Percentiles rank a stretch among this genome's conserved stretches.
Conservation (phyloP, 2,797 vertebrate genomes). For the Typhlichthys subterraneus region DNA sequence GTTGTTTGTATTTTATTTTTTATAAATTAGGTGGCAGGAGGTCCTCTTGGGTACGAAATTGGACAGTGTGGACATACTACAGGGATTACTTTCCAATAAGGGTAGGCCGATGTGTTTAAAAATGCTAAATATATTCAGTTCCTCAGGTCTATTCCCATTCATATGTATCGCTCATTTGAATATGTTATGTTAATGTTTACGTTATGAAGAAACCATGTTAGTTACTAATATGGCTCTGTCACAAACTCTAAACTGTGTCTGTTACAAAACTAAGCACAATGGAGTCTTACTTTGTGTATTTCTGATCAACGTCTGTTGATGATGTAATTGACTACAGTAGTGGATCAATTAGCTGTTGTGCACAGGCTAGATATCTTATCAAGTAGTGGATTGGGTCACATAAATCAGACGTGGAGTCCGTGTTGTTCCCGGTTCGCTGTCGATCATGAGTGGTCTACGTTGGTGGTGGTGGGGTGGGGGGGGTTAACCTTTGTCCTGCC, state of each 20-base stretch:
- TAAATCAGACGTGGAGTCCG: slow-evolving; percentile 40
- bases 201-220: too few relatives aligned
- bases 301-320: not conserved
- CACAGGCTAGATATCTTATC: slow-evolving; percentile 46
- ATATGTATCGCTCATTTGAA: too few relatives aligned
- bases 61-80: slow-evolving; percentile 94
- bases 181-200: too few relatives aligned
- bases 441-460: slow-evolving; percentile 38
- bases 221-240: too few relatives aligned
- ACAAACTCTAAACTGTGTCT: too few relatives aligned
- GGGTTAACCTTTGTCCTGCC: slow-evolving; percentile 70
- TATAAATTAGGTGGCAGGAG: slow-evolving; percentile 85
- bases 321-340: slow-evolving; percentile 5
- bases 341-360: slow-evolving; percentile 23
- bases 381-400: not conserved
- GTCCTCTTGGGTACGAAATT: slow-evolving; percentile 93
- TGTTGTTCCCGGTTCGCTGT: slow-evolving; percentile 38
- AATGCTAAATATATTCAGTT: not conserved
- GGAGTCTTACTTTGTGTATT: not conserved
- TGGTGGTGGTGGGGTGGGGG: not conserved
- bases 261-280: too few relatives aligned
- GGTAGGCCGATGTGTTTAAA: slow-evolving; percentile 72
- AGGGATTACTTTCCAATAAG: slow-evolving; percentile 95
- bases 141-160: too few relatives aligned
- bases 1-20: too few relatives aligned